A percentile compares a stretch with the other conserved stretches of the same genome.
Evolutionary conservation across 2,797 vertebrate species (phyloP).

Genomic region (Cygnus olor): DNA sequence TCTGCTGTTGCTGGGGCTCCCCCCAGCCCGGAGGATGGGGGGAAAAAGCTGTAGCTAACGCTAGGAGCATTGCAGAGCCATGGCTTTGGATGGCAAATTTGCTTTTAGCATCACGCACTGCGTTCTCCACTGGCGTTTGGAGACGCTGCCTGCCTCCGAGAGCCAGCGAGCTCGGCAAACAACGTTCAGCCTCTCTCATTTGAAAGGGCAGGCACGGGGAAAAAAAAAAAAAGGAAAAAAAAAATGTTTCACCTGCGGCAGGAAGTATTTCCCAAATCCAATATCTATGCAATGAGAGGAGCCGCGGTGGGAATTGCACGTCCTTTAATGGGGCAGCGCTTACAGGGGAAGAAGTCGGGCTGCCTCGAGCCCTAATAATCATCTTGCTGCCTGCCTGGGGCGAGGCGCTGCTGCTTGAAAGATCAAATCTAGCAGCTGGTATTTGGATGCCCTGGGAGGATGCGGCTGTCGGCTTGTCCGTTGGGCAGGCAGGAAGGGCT

Average conservation of each 20-base stretch:
- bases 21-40: accelerated
- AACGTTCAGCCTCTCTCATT: not conserved
- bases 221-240: not conserved
- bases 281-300: constrained; percentile 48
- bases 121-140: not conserved
- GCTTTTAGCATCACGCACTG: not conserved
- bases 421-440: constrained; percentile 1
- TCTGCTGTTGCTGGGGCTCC: not conserved
- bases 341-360: not conserved
- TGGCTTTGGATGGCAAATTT: not conserved
- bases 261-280: constrained; percentile 36
- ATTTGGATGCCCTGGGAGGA: not conserved
- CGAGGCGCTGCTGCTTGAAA: not conserved
- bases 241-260: not conserved
- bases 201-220: not conserved
- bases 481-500: too few species aligned
- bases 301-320: not conserved
- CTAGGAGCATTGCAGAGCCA: not conserved
- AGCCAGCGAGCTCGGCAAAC: not conserved
- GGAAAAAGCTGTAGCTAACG: too few species aligned
- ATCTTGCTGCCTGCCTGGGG: constrained; percentile 9
- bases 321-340: not conserved
- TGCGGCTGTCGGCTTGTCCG: not conserved
- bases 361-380: not conserved
- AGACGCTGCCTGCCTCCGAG: not conserved